These are phyloP conservation scores for Lates japonicus DNA, from an alignment of 2,797 vertebrate species.

Conservation along the genomic window DNA sequence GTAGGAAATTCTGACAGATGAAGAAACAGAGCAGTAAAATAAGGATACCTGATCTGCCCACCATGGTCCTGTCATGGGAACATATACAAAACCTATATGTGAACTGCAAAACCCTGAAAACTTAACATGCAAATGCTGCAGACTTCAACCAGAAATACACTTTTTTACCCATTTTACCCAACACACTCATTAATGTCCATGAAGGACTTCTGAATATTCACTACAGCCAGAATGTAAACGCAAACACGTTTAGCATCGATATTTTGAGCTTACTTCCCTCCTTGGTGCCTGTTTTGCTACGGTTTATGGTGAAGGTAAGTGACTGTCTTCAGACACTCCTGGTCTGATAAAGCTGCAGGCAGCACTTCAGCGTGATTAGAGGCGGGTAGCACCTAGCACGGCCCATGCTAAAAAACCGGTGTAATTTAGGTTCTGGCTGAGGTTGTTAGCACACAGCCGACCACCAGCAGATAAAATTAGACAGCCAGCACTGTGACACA, in stretches of 20 bases:
- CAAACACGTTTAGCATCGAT: not conserved
- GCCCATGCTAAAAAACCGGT: not conserved
- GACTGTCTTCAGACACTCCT: not conserved
- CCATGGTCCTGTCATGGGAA: not conserved
- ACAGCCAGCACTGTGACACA: slow-evolving; percentile 15
- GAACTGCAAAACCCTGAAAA: not conserved
- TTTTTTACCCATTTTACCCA: not conserved
- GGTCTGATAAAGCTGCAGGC: not conserved
- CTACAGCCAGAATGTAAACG: not conserved
- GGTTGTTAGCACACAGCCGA: not conserved
- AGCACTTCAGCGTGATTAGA: not conserved
- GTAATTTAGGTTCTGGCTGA: not conserved
- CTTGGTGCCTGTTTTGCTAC: not conserved
- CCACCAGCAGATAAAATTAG: not conserved
- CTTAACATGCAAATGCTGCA: not conserved
- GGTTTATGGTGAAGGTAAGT: not conserved
- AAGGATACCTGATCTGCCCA: not conserved
- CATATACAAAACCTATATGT: no score
- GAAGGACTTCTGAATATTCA: not conserved
- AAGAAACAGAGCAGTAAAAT: no score
- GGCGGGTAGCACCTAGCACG: not conserved
- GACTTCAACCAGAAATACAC: not conserved
- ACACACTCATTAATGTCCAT: not conserved
- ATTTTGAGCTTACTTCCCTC: not conserved
- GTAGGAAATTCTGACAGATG: no score